Percentiles rank a stretch among this genome's conserved stretches.
Conservation (phyloP, 2,797 vertebrate genomes). For the Balearica regulorum region DNA sequence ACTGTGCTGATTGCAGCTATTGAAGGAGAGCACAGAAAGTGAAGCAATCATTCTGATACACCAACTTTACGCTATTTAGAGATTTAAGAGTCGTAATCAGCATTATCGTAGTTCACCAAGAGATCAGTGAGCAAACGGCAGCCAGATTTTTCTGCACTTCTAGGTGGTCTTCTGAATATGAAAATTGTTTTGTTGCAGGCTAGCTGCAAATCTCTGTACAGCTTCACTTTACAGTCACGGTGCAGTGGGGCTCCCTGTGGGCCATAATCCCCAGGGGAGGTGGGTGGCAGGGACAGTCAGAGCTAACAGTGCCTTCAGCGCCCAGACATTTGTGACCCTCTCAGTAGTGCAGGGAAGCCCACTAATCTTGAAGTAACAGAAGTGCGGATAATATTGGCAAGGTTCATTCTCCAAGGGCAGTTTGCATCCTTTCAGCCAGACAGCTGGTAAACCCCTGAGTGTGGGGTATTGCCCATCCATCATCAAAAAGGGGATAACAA, state of each 20-base stretch:
- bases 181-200: not conserved
- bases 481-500: not conserved
- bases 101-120: not conserved
- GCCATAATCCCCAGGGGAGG: rapidly evolving
- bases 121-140: not conserved
- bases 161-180: not conserved
- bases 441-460: not conserved
- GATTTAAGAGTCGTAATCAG: conserved; percentile 26
- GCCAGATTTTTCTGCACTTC: not conserved
- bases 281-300: not conserved
- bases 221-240: not conserved
- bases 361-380: not conserved
- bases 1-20: conserved; percentile 29
- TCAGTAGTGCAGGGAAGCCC: not conserved
- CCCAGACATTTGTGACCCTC: not conserved
- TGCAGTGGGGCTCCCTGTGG: not conserved
- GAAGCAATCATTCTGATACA: not conserved
- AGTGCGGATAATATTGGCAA: not conserved
- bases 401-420: not conserved
- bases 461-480: too few species aligned
- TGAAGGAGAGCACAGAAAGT: not conserved
- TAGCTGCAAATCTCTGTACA: not conserved
- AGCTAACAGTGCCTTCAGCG: not conserved
- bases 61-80: not conserved
- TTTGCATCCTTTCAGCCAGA: not conserved